Conservation (phyloP, 2,888 invertebrate genomes). For the Ichneumoninae sp. region DNA sequence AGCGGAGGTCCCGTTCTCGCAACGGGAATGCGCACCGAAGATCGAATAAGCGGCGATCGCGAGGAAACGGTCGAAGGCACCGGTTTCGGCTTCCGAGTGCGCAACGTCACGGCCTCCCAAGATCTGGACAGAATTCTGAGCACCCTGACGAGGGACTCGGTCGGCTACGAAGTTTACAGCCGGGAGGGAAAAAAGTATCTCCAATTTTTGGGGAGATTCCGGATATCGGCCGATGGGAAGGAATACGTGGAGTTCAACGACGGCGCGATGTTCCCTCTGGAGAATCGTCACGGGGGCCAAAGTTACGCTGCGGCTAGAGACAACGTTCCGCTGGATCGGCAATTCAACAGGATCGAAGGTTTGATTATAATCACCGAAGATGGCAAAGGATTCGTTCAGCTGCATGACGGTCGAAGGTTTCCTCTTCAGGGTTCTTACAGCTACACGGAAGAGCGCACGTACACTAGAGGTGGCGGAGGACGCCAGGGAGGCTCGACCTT, state of each 20-base stretch:
- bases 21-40: constrained; percentile 56
- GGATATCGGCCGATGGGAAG: constrained; percentile 71
- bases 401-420: constrained; percentile 77
- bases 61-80: constrained; percentile 72
- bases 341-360: constrained; percentile 74
- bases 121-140: constrained; percentile 75
- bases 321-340: constrained; percentile 59
- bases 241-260: constrained; percentile 78
- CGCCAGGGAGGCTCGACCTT: constrained; percentile 6
- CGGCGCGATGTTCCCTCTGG: constrained; percentile 75
- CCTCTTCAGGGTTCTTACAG: constrained; percentile 76
- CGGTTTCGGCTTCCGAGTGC: constrained; percentile 71
- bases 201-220: constrained; percentile 75
- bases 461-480: constrained; percentile 67
- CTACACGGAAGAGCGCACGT: constrained; percentile 73
- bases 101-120: constrained; percentile 72
- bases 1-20: constrained; percentile 55
- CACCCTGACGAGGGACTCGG: constrained; percentile 71
- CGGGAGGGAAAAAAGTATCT: constrained; percentile 75
- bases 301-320: constrained; percentile 67
- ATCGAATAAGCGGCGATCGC: constrained; percentile 74
- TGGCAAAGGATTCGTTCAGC: constrained; percentile 74
- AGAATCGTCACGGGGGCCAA: constrained; percentile 73
- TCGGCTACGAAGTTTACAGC: constrained; percentile 71
- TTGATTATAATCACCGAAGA: constrained; percentile 74